Evolutionary conservation across 2,888 invertebrate species (phyloP).

Genomic region (Apamea crenata): DNA sequence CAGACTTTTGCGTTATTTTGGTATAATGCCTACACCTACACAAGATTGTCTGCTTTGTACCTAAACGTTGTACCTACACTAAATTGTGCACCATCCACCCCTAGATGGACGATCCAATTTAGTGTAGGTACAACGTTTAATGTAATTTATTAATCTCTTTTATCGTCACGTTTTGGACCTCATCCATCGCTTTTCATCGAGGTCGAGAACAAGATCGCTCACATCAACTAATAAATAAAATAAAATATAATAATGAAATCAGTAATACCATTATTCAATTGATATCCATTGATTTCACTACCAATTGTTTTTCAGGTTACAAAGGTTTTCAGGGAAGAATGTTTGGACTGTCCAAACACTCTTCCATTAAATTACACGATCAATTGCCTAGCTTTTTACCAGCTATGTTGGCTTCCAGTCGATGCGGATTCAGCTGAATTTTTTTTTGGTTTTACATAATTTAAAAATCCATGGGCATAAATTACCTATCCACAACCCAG

Average conservation of each 20-base stretch:
- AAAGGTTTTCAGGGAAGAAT: no score
- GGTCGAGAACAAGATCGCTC: background rate
- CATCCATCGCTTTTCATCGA: conserved; percentile 11
- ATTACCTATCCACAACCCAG: background rate
- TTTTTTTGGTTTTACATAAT: background rate
- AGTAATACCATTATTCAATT: background rate
- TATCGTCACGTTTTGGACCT: background rate
- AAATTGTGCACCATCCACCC: no score
- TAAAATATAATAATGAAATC: background rate
- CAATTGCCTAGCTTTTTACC: background rate
- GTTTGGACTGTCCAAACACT: background rate
- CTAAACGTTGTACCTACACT: no score
- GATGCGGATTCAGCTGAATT: background rate
- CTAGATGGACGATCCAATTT: conserved; percentile 18
- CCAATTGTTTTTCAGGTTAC: background rate
- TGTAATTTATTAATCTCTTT: conserved; percentile 13
- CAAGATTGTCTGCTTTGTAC: background rate
- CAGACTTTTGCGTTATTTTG: background rate
- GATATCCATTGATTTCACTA: background rate
- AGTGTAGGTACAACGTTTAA: conserved; percentile 9
- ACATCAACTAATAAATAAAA: background rate
- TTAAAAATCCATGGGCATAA: background rate
- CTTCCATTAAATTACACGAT: background rate
- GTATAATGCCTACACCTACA: background rate
- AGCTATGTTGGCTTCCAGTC: background rate